Conservation (phyloP, 2,797 vertebrate species). For the Atherinosoma microstoma region DNA sequence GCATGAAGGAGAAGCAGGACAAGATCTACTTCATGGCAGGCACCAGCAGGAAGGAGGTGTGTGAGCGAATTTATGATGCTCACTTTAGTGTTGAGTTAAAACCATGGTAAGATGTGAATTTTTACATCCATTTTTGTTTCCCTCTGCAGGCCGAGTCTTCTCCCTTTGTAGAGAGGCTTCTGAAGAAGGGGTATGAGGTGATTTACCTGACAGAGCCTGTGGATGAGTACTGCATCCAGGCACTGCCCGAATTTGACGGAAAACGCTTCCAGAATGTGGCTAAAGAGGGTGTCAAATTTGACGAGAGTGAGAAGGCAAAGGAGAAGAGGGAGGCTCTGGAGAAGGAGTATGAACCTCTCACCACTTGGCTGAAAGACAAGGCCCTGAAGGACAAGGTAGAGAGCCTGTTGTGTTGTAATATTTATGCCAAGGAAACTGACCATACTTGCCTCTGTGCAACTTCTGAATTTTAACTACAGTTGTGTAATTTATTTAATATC, state of each 20-base stretch:
- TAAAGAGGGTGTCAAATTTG: conserved; percentile 96
- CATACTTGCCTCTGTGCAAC: not conserved
- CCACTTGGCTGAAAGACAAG: conserved; percentile 97
- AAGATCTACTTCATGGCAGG: conserved; percentile 99
- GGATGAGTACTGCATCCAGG: conserved; percentile 98
- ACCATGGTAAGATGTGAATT: not conserved
- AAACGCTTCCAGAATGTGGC: conserved; percentile 99
- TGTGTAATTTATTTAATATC: not conserved
- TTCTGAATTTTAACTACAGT: not conserved
- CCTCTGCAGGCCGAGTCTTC: conserved; percentile 91
- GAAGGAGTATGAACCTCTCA: conserved; percentile 96
- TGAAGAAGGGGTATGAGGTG: conserved; percentile 99
- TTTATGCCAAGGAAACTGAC: not conserved
- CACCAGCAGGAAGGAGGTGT: conserved; percentile 90
- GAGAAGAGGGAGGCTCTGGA: conserved; percentile 92
- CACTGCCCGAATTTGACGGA: conserved; percentile 95
- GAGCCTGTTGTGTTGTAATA: not conserved
- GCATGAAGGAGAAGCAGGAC: conserved; percentile 99
- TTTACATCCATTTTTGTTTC: not conserved
- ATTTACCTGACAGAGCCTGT: conserved; percentile 97
- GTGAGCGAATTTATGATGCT: conserved; percentile 66
- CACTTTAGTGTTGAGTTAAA: not conserved
- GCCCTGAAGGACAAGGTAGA: conserved; percentile 93
- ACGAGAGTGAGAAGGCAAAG: conserved; percentile 95
- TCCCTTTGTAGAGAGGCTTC: conserved; percentile 94